Conservation (phyloP, 2,113 vertebrate species). For the Athene cunicularia region DNA sequence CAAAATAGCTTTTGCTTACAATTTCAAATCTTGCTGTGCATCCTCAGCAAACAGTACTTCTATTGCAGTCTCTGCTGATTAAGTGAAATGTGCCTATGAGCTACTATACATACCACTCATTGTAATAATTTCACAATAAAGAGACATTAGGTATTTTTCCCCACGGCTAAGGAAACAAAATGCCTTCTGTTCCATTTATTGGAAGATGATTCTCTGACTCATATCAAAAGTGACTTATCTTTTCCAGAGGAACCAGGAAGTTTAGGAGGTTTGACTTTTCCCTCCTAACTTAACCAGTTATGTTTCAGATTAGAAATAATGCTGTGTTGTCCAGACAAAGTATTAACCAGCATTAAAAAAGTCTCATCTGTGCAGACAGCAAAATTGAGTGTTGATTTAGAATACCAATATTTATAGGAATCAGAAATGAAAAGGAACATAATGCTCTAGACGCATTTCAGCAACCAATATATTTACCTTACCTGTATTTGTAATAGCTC, state of each 20-base stretch:
- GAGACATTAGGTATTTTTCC: neutral
- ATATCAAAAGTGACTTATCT: neutral
- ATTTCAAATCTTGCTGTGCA: conserved; percentile 75
- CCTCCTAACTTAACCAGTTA: neutral
- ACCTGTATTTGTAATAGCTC: neutral
- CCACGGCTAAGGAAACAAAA: neutral
- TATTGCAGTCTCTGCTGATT: conserved; percentile 71
- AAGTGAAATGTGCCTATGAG: conserved; percentile 53
- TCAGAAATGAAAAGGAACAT: neutral
- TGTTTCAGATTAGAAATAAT: neutral
- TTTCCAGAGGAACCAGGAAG: neutral
- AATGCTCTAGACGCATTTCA: neutral
- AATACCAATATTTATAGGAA: neutral
- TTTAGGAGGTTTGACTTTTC: neutral
- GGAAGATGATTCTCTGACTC: neutral
- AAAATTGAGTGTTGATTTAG: neutral
- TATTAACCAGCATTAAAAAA: conserved; percentile 11
- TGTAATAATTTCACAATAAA: neutral
- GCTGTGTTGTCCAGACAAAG: conserved; percentile 8
- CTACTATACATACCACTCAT: conserved; percentile 44
- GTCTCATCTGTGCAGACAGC: neutral
- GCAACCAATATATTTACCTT: neutral
- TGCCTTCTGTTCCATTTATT: neutral
- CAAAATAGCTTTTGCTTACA: conserved; percentile 77
- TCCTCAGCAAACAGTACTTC: conserved; percentile 72